phyloP scores from a whole-genome alignment of 2,888 invertebrate species.

The Acheta domesticus region DNA sequence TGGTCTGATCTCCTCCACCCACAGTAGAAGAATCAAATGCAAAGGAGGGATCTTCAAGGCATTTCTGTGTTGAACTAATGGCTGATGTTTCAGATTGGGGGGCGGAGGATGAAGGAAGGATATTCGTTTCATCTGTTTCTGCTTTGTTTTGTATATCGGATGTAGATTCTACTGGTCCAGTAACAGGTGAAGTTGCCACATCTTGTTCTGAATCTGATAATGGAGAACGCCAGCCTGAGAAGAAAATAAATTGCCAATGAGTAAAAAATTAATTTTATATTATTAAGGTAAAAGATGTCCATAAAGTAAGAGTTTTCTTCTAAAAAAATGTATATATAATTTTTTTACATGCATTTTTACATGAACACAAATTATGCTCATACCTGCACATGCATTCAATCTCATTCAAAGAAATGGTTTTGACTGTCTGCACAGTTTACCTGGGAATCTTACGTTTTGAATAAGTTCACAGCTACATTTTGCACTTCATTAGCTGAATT shows the following conservation, averaged over 20 bases:
- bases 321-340: too few relatives aligned
- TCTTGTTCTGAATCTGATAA: constrained; percentile 19
- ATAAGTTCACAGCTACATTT: too few relatives aligned
- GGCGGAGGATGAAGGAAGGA: background rate
- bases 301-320: too few relatives aligned
- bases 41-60: constrained; percentile 56
- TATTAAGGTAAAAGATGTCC: too few relatives aligned
- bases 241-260: background rate
- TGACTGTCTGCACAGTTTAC: too few relatives aligned
- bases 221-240: constrained; percentile 21
- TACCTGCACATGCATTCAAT: too few relatives aligned
- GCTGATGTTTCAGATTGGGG: constrained; percentile 44
- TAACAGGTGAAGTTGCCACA: constrained; percentile 3
- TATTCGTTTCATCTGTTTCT: background rate
- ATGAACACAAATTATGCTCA: too few relatives aligned
- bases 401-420: too few relatives aligned
- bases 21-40: constrained; percentile 47
- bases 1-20: constrained; percentile 39
- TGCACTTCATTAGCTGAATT: too few relatives aligned
- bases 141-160: background rate
- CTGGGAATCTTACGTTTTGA: too few relatives aligned
- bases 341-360: too few relatives aligned
- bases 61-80: constrained; percentile 52
- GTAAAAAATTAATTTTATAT: too few relatives aligned
- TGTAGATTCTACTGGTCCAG: background rate